Percentiles rank a stretch among this genome's conserved stretches.
Conservation (phyloP, 2,888 invertebrate genomes). For the Limnephilus auricula region DNA sequence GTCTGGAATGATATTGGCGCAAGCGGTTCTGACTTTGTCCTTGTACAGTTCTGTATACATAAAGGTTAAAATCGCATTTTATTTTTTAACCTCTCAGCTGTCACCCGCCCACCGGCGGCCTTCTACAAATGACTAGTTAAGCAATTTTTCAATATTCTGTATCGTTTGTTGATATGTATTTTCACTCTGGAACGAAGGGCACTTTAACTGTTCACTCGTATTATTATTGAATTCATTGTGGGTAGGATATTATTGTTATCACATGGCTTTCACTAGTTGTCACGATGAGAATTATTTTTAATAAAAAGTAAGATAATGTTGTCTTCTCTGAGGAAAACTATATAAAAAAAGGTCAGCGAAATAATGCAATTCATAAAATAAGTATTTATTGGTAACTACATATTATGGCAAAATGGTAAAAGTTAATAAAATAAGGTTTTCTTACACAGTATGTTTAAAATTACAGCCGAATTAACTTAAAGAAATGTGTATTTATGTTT, state of each 20-base stretch:
- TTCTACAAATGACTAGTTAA: too few relatives aligned
- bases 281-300: neutral
- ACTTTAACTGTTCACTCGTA: too few relatives aligned
- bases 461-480: neutral
- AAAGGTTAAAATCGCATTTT: too few relatives aligned
- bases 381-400: neutral
- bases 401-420: neutral
- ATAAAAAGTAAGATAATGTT: neutral
- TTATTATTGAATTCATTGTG: neutral
- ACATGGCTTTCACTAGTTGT: neutral
- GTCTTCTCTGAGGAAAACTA: neutral
- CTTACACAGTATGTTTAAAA: neutral
- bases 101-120: too few relatives aligned
- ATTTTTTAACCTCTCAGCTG: too few relatives aligned
- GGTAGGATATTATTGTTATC: neutral
- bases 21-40: too few relatives aligned
- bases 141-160: too few relatives aligned
- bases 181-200: too few relatives aligned
- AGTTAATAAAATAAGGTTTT: neutral
- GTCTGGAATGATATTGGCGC: too few relatives aligned
- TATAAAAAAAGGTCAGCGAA: neutral
- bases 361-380: neutral
- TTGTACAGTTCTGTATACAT: too few relatives aligned
- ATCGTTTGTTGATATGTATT: too few relatives aligned
- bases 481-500: neutral